Conservation (phyloP, 2,888 invertebrate species). For the Apotomis capreana region DNA sequence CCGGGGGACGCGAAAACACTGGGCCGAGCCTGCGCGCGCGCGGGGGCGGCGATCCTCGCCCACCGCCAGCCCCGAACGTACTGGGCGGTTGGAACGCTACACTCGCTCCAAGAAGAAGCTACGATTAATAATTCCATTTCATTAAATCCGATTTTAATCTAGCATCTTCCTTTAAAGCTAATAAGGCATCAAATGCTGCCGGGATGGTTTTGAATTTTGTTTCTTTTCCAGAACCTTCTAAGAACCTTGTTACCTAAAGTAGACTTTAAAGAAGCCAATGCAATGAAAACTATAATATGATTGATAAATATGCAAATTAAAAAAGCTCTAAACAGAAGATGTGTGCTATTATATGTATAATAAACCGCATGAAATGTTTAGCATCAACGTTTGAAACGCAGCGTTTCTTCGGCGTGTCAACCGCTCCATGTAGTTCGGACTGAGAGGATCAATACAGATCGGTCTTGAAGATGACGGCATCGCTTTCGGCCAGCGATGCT, state of each 20-base stretch:
- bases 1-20: conserved; percentile 26
- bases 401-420: not conserved
- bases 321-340: too few relatives aligned
- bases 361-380: too few relatives aligned
- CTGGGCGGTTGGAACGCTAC: conserved; percentile 19
- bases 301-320: too few relatives aligned
- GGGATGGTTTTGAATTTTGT: too few relatives aligned
- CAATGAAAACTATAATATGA: too few relatives aligned
- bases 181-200: too few relatives aligned
- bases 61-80: conserved; percentile 12
- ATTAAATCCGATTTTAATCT: too few relatives aligned
- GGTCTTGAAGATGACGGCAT: conserved; percentile 35
- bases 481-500: conserved; percentile 16
- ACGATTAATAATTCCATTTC: not conserved
- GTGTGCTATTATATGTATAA: too few relatives aligned
- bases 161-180: too few relatives aligned
- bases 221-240: too few relatives aligned
- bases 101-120: not conserved
- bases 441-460: conserved; percentile 28
- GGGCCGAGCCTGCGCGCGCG: conserved; percentile 20
- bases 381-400: conserved; percentile 1
- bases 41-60: conserved; percentile 26
- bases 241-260: too few relatives aligned
- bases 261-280: too few relatives aligned
- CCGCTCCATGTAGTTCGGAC: not conserved